phyloP scores from a whole-genome alignment of 2,888 invertebrate genomes.

The Eristalis tenax region DNA sequence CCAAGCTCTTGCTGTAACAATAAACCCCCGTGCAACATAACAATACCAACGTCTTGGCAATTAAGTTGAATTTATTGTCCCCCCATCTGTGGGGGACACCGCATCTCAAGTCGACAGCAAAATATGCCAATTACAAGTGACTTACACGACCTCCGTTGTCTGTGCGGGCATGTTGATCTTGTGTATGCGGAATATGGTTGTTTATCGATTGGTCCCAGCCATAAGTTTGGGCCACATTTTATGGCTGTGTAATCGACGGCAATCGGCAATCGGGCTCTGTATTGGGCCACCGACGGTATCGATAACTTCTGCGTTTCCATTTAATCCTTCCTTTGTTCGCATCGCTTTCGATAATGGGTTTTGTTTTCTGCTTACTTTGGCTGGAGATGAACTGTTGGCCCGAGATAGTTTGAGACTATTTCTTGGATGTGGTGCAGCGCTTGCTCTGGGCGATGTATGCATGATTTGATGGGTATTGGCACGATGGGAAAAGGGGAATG shows the following conservation, averaged over 20 bases:
- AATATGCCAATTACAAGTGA: slow-evolving; percentile 34
- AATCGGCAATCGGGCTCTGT: slow-evolving; percentile 9
- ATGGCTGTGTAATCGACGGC: slow-evolving; percentile 36
- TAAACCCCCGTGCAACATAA: slow-evolving; percentile 5
- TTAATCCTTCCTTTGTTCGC: background rate
- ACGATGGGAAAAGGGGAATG: background rate
- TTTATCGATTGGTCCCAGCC: slow-evolving; percentile 25
- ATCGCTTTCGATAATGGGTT: background rate
- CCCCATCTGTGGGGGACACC: background rate
- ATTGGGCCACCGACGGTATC: background rate
- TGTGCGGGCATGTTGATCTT: background rate
- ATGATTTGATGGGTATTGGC: background rate
- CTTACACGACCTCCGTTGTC: slow-evolving; percentile 8
- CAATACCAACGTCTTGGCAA: slow-evolving; percentile 18
- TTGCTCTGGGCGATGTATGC: background rate
- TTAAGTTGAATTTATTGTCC: slow-evolving; percentile 34
- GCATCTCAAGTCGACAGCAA: background rate
- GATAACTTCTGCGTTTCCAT: background rate
- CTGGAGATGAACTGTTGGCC: background rate
- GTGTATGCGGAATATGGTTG: slow-evolving; percentile 5
- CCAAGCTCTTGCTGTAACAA: slow-evolving; percentile 16
- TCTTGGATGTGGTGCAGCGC: background rate
- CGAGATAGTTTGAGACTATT: background rate
- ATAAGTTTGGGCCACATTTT: slow-evolving; percentile 13
- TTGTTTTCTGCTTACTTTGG: background rate